A percentile compares a stretch with the other conserved stretches of the same genome.
These are phyloP conservation scores for Sporophila hypoxantha DNA, from an alignment of 2,113 vertebrate species.

Conservation along the genomic window DNA sequence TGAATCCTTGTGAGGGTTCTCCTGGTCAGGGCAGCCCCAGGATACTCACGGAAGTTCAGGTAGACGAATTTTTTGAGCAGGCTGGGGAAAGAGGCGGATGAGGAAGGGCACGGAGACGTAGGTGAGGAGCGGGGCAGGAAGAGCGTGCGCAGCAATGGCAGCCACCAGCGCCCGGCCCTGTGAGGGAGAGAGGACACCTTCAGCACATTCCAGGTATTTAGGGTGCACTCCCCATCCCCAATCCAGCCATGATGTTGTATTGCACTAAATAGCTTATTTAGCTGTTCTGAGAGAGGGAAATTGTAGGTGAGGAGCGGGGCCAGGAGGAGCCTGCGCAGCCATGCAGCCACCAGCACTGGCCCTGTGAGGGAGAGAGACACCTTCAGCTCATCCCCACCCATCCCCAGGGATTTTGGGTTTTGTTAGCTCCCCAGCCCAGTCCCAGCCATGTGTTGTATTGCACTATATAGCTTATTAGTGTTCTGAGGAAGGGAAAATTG, in stretches of 20 bases:
- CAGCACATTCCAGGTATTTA: neutral
- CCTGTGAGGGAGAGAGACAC: constrained; percentile 4
- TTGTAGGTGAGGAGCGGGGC: constrained; percentile 43
- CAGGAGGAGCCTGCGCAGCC: constrained; percentile 22
- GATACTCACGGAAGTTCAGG: constrained; percentile 71
- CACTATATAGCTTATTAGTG: no score
- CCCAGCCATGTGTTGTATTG: no score
- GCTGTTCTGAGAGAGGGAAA: no score
- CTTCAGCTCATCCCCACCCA: neutral
- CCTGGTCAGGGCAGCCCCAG: rapidly evolving
- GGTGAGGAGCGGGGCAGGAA: constrained; percentile 25
- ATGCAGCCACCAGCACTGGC: neutral
- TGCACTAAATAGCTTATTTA: no score
- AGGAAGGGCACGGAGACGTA: constrained; percentile 64
- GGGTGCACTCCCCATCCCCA: no score
- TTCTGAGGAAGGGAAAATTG: constrained; percentile 51
- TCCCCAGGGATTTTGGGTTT: neutral
- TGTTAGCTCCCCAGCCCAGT: neutral
- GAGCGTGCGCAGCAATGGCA: neutral
- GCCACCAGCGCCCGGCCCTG: constrained; percentile 14
- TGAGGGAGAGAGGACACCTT: neutral
- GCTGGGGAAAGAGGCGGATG: constrained; percentile 62
- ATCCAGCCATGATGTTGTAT: no score
- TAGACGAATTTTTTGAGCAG: constrained; percentile 64
- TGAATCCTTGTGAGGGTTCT: neutral